A percentile compares a stretch with the other conserved stretches of the same genome.
phyloP scores from a whole-genome alignment of 2,888 invertebrate genomes.

The Melikaiella ostensackeni region DNA sequence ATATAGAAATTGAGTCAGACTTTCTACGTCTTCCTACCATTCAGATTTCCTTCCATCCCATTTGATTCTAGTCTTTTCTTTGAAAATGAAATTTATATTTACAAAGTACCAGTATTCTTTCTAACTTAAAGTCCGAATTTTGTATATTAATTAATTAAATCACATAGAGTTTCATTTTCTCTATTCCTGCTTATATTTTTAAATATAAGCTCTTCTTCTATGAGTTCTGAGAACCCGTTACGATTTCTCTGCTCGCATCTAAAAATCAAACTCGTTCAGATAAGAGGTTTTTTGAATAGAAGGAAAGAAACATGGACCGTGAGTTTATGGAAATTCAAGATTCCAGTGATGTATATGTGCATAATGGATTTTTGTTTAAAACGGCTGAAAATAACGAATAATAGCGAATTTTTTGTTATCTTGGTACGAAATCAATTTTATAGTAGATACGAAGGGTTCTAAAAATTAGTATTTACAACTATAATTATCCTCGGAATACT shows the following conservation, averaged over 20 bases:
- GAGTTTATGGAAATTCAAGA: not conserved
- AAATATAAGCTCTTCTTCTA: not conserved
- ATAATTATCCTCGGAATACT: too few relatives aligned
- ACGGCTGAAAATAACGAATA: too few relatives aligned
- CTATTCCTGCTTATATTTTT: not conserved
- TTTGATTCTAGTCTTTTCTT: slow-evolving; percentile 2
- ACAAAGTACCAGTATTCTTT: not conserved
- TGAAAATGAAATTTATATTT: not conserved
- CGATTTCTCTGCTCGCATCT: not conserved
- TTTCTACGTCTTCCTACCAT: slow-evolving; percentile 50
- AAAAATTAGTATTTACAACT: too few relatives aligned
- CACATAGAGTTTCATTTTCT: not conserved
- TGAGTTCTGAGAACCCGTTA: not conserved
- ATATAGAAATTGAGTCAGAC: slow-evolving; percentile 52
- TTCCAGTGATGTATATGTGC: not conserved
- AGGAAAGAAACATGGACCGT: not conserved
- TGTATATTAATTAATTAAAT: not conserved
- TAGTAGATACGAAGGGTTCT: too few relatives aligned
- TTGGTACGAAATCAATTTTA: too few relatives aligned
- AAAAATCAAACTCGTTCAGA: slow-evolving; percentile 9
- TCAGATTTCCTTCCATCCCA: slow-evolving; percentile 3
- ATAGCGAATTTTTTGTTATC: too few relatives aligned
- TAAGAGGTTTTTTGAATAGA: not conserved
- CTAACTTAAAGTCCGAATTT: not conserved
- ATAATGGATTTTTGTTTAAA: not conserved